Percentiles rank a stretch among this genome's conserved stretches.
phyloP scores from a whole-genome alignment of 1,140 invertebrate genomes.

The Sinonovacula constricta region DNA sequence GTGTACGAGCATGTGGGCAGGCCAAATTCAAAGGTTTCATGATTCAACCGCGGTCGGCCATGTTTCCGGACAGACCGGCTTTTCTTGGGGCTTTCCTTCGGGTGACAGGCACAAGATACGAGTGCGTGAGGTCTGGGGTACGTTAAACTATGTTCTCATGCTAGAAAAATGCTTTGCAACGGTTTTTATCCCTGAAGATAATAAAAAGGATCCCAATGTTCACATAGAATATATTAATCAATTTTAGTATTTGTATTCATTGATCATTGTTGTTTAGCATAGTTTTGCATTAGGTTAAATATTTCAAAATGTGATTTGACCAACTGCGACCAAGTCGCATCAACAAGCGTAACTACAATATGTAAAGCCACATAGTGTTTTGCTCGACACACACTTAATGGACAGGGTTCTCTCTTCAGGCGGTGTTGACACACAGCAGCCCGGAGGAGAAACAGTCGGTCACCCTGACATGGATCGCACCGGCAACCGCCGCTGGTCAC shows the following conservation, averaged over 20 bases:
- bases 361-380: no score
- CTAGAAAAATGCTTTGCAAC: background rate
- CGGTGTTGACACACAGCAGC: conserved; percentile 41
- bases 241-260: no score
- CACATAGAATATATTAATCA: no score
- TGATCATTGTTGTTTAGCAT: no score
- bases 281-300: no score
- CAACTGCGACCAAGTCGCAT: no score
- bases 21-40: conserved; percentile 45
- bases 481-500: conserved; percentile 37
- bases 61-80: conserved; percentile 34
- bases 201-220: background rate
- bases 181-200: background rate
- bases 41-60: conserved; percentile 39
- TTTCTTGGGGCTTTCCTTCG: conserved; percentile 43
- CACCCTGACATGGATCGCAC: conserved; percentile 47
- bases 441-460: conserved; percentile 33
- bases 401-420: conserved; percentile 28
- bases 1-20: conserved; percentile 32
- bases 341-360: no score
- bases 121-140: conserved; percentile 47
- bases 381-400: no score
- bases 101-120: conserved; percentile 40
- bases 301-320: no score
- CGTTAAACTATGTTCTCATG: no score